Conservation (phyloP, 2,113 vertebrate species). For the Rissa tridactyla region DNA sequence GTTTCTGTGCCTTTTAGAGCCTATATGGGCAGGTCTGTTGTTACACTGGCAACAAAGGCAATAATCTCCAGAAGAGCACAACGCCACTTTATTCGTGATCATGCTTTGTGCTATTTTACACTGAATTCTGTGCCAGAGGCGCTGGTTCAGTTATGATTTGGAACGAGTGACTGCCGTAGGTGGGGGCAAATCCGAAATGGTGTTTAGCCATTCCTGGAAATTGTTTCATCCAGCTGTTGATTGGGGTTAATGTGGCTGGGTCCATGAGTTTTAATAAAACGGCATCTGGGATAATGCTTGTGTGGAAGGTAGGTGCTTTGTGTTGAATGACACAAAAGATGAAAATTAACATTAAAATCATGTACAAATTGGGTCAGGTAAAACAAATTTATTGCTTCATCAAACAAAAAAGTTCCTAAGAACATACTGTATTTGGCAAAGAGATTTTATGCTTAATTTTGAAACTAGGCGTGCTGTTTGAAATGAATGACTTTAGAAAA, state of each 20-base stretch:
- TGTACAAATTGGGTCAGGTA: background rate
- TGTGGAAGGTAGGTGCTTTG: background rate
- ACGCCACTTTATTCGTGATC: fast-evolving
- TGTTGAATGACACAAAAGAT: background rate
- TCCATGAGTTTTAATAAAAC: background rate
- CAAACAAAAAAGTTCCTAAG: background rate
- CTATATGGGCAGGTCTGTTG: background rate
- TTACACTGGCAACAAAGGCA: background rate
- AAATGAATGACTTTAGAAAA: background rate
- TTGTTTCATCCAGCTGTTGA: background rate
- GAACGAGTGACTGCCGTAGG: background rate
- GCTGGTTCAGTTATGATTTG: background rate
- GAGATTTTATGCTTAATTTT: background rate
- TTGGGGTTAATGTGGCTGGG: background rate
- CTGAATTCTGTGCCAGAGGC: background rate
- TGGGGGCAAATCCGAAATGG: background rate
- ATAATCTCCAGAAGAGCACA: background rate
- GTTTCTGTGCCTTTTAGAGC: background rate
- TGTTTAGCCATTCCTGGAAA: background rate
- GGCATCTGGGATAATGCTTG: background rate
- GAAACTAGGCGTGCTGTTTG: background rate
- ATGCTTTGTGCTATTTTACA: background rate
- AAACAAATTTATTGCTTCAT: background rate
- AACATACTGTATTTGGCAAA: background rate
- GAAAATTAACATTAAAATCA: background rate